A percentile compares a stretch with the other conserved stretches of the same genome.
Evolutionary conservation across 2,888 invertebrate species (phyloP).

Genomic region (Apocheima hispidaria): DNA sequence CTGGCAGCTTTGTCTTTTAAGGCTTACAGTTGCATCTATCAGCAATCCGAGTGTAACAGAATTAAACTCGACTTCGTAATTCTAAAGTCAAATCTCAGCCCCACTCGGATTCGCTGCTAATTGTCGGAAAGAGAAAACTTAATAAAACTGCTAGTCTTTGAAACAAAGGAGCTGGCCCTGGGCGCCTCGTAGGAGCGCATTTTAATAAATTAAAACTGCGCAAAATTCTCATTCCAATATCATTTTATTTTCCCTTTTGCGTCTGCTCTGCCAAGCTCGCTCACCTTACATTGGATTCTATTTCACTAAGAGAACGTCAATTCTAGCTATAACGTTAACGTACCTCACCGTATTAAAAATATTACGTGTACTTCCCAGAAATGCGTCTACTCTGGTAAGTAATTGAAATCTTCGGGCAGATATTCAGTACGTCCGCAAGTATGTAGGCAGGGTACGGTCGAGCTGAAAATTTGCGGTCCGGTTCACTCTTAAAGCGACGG

Average conservation of each 20-base stretch:
- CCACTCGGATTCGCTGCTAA: slow-evolving; percentile 74
- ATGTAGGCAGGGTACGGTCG: slow-evolving; percentile 39
- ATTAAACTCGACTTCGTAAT: slow-evolving; percentile 76
- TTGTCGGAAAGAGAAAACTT: slow-evolving; percentile 81
- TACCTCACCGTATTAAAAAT: slow-evolving; percentile 54
- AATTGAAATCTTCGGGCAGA: slow-evolving; percentile 49
- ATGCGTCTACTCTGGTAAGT: slow-evolving; percentile 47
- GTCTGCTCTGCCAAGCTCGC: slow-evolving; percentile 57
- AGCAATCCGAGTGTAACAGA: slow-evolving; percentile 73
- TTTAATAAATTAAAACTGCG: slow-evolving; percentile 85
- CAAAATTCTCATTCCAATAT: slow-evolving; percentile 81
- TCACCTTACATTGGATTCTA: slow-evolving; percentile 69
- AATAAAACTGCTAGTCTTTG: slow-evolving; percentile 83
- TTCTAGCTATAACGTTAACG: slow-evolving; percentile 54
- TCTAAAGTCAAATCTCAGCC: slow-evolving; percentile 70
- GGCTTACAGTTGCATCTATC: slow-evolving; percentile 70
- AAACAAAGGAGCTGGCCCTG: slow-evolving; percentile 74
- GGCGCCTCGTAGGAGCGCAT: slow-evolving; percentile 72
- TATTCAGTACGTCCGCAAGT: slow-evolving; percentile 46
- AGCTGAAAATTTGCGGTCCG: slow-evolving; percentile 52
- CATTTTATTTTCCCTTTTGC: slow-evolving; percentile 74
- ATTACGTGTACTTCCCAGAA: slow-evolving; percentile 51
- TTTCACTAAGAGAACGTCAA: slow-evolving; percentile 66
- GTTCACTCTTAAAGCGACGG: slow-evolving; percentile 49
- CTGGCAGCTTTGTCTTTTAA: slow-evolving; percentile 69